These are phyloP conservation scores for Entomobrya multifasciata DNA, from an alignment of 2,888 invertebrate species.

Conservation along the genomic window DNA sequence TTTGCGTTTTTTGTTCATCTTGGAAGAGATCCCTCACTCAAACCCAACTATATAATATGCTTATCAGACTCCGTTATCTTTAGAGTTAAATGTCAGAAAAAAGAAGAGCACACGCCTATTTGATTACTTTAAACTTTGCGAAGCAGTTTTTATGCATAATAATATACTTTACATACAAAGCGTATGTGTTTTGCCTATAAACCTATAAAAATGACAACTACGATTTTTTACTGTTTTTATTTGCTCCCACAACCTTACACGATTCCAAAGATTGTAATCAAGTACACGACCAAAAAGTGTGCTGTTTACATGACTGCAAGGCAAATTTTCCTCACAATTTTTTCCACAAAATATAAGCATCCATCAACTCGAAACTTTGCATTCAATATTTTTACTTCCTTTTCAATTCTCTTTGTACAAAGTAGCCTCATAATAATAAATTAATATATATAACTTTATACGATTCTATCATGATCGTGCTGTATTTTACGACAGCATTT, in stretches of 20 bases:
- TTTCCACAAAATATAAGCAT: background rate
- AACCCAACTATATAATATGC: background rate
- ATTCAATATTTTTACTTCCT: constrained; percentile 10
- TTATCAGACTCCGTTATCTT: constrained; percentile 42
- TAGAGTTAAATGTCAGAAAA: constrained; percentile 57
- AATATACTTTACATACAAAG: background rate
- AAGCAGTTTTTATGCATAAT: background rate
- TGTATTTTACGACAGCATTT: too few relatives aligned
- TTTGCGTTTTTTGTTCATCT: background rate
- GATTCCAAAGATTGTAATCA: background rate
- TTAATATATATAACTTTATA: too few relatives aligned
- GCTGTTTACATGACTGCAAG: too few relatives aligned
- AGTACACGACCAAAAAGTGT: background rate
- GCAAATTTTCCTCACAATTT: background rate
- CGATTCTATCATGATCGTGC: too few relatives aligned
- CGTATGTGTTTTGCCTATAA: background rate
- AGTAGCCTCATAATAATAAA: too few relatives aligned
- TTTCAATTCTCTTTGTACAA: too few relatives aligned
- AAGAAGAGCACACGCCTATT: constrained; percentile 55
- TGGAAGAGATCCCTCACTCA: background rate
- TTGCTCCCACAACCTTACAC: background rate
- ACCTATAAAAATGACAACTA: too few relatives aligned
- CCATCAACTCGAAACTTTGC: background rate
- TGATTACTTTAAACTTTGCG: background rate
- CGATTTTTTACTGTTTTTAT: too few relatives aligned